phyloP scores from a whole-genome alignment of 2,888 invertebrate genomes.

The Nymphalis polychloros region DNA sequence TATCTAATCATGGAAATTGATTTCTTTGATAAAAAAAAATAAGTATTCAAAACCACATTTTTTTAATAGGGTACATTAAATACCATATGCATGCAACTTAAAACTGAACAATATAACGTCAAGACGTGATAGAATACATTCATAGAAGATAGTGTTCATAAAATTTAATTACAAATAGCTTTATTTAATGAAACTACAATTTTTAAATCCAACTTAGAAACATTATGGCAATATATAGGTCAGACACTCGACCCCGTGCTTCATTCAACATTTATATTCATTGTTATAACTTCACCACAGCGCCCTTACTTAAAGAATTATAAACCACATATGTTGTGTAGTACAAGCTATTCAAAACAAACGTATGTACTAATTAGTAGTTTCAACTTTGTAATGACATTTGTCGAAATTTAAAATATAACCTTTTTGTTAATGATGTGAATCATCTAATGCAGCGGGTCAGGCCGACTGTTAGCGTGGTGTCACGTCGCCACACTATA shows the following conservation, averaged over 20 bases:
- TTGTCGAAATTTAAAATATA: neutral
- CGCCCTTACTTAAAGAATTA: constrained; percentile 21
- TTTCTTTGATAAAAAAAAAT: too few relatives aligned
- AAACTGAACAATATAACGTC: too few relatives aligned
- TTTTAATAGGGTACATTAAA: too few relatives aligned
- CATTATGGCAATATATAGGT: constrained; percentile 34
- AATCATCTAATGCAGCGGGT: too few relatives aligned
- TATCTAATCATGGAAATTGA: too few relatives aligned
- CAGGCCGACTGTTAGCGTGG: too few relatives aligned
- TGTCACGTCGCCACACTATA: too few relatives aligned
- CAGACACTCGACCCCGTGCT: constrained; percentile 36
- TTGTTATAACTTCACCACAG: constrained; percentile 31
- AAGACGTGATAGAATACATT: too few relatives aligned
- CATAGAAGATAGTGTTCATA: too few relatives aligned
- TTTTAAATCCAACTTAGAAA: constrained; percentile 12
- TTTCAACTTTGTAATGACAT: neutral
- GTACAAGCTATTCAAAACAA: constrained; percentile 5
- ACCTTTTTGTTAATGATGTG: neutral
- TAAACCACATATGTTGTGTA: constrained; percentile 8
- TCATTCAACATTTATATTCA: constrained; percentile 38
- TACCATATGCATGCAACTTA: too few relatives aligned
- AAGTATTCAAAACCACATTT: too few relatives aligned
- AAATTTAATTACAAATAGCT: neutral
- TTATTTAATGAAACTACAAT: too few relatives aligned
- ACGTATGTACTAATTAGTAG: constrained; percentile 4